These are phyloP conservation scores for Cydia strobilella DNA, from an alignment of 1,140 invertebrate species.

Conservation along the genomic window DNA sequence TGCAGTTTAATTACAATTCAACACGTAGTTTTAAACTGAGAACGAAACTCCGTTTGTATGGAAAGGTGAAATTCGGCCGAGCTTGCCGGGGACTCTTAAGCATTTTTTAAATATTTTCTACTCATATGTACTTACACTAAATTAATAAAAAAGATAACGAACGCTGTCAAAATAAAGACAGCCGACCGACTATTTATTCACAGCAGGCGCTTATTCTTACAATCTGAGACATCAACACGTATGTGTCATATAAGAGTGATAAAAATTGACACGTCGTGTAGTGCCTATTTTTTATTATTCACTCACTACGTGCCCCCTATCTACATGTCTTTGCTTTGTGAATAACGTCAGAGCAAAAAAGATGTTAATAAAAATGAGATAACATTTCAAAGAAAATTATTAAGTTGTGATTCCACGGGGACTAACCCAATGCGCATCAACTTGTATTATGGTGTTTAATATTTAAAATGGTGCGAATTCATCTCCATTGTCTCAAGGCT, in stretches of 20 bases:
- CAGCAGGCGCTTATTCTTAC: conserved; percentile 20
- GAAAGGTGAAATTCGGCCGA: too few relatives aligned
- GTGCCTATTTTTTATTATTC: conserved; percentile 51
- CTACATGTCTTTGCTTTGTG: conserved; percentile 66
- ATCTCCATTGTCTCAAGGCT: conserved; percentile 55
- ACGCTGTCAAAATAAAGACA: conserved; percentile 14
- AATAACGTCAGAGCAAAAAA: conserved; percentile 63
- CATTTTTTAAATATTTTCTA: not conserved
- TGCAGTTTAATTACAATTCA: too few relatives aligned
- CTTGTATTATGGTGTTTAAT: conserved; percentile 74
- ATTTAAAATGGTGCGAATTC: conserved; percentile 58
- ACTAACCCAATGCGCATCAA: conserved; percentile 71
- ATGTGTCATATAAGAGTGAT: conserved; percentile 29
- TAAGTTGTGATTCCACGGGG: conserved; percentile 70
- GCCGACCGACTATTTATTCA: not conserved
- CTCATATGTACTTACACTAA: not conserved
- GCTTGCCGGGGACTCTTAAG: too few relatives aligned
- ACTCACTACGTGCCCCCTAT: conserved; percentile 55
- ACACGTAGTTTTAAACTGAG: too few relatives aligned
- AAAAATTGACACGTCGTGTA: conserved; percentile 32
- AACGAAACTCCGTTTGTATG: too few relatives aligned
- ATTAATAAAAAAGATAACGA: not conserved
- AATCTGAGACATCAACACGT: conserved; percentile 27
- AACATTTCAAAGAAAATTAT: conserved; percentile 77
- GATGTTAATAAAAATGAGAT: conserved; percentile 76